Conservation (phyloP, 2,113 vertebrate genomes). For the Tamias sibiricus region DNA sequence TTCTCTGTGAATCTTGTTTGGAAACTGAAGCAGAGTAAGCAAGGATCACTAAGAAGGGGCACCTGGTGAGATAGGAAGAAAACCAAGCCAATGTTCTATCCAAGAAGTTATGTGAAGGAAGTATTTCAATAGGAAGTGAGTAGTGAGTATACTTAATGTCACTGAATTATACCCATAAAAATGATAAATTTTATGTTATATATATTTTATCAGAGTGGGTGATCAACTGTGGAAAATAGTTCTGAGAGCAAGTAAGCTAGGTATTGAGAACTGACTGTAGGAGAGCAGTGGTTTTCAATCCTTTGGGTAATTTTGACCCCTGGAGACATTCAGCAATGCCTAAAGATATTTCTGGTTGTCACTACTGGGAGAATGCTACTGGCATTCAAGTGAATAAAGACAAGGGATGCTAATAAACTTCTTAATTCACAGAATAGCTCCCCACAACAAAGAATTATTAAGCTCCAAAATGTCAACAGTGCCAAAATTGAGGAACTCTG, state of each 20-base stretch:
- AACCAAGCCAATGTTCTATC: not conserved
- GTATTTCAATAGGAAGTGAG: not conserved
- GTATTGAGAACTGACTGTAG: not conserved
- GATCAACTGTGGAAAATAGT: not conserved
- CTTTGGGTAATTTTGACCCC: not conserved
- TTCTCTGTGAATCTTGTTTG: not conserved
- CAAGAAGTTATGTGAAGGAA: not conserved
- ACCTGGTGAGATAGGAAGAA: not conserved
- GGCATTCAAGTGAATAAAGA: not conserved
- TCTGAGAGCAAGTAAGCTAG: not conserved
- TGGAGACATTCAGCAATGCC: not conserved
- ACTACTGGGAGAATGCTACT: not conserved
- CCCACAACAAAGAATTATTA: not conserved
- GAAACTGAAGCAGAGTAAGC: not conserved
- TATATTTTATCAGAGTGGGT: not conserved
- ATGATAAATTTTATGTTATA: not conserved
- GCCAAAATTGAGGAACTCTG: not conserved
- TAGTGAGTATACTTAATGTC: not conserved
- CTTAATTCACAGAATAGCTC: not conserved
- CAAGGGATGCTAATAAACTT: not conserved
- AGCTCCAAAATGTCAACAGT: not conserved
- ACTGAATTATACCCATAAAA: not conserved
- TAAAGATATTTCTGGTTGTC: not conserved
- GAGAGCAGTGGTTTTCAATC: not conserved
- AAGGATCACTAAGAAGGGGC: not conserved